phyloP scores from a whole-genome alignment of 2,888 invertebrate species.

The Athrips mouffetella region DNA sequence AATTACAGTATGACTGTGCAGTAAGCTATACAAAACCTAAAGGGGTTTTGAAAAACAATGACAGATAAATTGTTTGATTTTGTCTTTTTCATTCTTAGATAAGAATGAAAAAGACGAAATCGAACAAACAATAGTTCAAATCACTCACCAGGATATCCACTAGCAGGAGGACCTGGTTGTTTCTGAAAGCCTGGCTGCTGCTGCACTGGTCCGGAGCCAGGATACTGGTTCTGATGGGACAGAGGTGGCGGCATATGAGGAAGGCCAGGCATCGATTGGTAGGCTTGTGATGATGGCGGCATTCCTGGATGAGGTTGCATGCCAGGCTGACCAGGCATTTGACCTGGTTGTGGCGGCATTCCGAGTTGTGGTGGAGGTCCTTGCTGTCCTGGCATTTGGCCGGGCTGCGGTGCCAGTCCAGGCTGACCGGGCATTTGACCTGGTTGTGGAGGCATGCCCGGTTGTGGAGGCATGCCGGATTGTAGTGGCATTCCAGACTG shows the following conservation, averaged over 20 bases:
- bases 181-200: slow-evolving; percentile 44
- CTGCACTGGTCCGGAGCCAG: slow-evolving; percentile 34
- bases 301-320: slow-evolving; percentile 21
- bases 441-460: slow-evolving; percentile 13
- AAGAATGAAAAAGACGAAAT: neutral
- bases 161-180: slow-evolving; percentile 41
- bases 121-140: neutral
- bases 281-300: slow-evolving; percentile 18
- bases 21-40: too few species aligned
- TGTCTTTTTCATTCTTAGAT: too few species aligned
- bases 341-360: slow-evolving; percentile 30
- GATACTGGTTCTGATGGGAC: slow-evolving; percentile 49
- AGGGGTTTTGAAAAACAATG: too few species aligned
- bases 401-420: slow-evolving; percentile 11
- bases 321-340: slow-evolving; percentile 26
- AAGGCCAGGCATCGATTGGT: slow-evolving; percentile 42
- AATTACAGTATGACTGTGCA: too few species aligned
- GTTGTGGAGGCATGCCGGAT: neutral
- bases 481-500: slow-evolving; percentile 31
- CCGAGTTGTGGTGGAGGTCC: slow-evolving; percentile 23
- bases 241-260: slow-evolving; percentile 72
- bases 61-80: too few species aligned
- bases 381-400: slow-evolving; percentile 12
- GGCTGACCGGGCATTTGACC: slow-evolving; percentile 5
- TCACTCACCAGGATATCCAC: slow-evolving; percentile 48